These are phyloP conservation scores for Plotosus lineatus DNA, from an alignment of 2,113 vertebrate species.

Conservation along the genomic window DNA sequence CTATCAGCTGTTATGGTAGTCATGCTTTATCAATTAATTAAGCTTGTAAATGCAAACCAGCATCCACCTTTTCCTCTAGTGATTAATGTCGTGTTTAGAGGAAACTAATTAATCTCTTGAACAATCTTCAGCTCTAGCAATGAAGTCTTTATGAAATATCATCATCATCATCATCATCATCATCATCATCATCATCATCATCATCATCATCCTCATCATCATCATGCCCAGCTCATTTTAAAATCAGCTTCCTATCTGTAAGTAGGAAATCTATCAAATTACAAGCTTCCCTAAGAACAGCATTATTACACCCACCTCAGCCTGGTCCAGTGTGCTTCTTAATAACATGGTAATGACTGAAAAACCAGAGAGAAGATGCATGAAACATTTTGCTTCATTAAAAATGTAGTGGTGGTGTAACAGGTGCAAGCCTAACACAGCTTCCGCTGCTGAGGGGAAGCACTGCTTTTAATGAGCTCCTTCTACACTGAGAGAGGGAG, in stretches of 20 bases:
- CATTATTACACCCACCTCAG: slow-evolving; percentile 28
- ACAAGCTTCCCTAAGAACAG: slow-evolving; percentile 20
- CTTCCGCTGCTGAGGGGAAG: slow-evolving; percentile 51
- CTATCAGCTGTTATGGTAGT: not conserved
- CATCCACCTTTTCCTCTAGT: not conserved
- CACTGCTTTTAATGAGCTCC: slow-evolving; percentile 56
- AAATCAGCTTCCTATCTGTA: slow-evolving; percentile 28
- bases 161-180: slow-evolving; percentile 7
- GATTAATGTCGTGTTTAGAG: slow-evolving; percentile 25
- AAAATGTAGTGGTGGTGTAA: slow-evolving; percentile 64
- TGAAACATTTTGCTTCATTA: slow-evolving; percentile 63
- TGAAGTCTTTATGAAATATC: slow-evolving; percentile 8
- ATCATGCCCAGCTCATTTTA: slow-evolving; percentile 8
- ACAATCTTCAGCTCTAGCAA: slow-evolving; percentile 1
- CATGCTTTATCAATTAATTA: not conserved
- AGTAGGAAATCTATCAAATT: slow-evolving; percentile 23
- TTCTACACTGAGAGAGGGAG: slow-evolving; percentile 37
- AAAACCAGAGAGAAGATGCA: slow-evolving; percentile 53
- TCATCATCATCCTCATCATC: not conserved
- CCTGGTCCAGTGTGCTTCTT: slow-evolving; percentile 51
- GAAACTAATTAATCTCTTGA: slow-evolving; percentile 16
- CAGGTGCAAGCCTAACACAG: slow-evolving; percentile 62
- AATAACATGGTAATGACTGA: slow-evolving; percentile 54
- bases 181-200: no score
- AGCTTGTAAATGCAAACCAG: not conserved